Evolutionary conservation across 2,113 vertebrate genomes (phyloP), one percentile per base, ranked within the genome.

Genomic region (Myodes glareolus): DNA sequence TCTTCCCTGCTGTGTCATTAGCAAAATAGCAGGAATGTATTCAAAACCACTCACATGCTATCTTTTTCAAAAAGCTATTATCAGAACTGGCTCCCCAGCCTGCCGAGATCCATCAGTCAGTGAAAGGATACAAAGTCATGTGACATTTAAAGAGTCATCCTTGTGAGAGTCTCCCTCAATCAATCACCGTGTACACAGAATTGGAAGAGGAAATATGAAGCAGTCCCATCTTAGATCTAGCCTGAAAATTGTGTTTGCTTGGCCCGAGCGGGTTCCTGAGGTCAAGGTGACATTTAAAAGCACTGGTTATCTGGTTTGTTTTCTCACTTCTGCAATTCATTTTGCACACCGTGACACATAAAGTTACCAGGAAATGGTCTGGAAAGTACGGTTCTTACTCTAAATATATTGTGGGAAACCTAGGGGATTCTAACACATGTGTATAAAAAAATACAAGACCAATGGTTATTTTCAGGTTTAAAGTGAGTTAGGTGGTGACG

Each of bases 301-400:
- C 7, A 50, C 78, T 19, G 47, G 25, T 90, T 93, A 76, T 52
- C 19, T 47, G 67, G 14, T 87, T 78, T 61, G 16, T 58, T 90
- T 70, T 58, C 67, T 91, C 50, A 47, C 90, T 67, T 95, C 58
- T 88, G 6, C 36, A 84, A 90, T 96, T 97, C 47, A n/a, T 17
- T 80, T 92, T 81, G 36, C 29, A 31, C 50, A 52, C 73, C 0
- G 8, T 92, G 70, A 67, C 68, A 61, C 3, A 77, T 33, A 67
- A 33, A 80, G 9, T 33, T 95, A 42, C 77, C 61, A 91, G 88
- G 94, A 97, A 94, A 89, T 42, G 75, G 65, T 73, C 19, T 58
- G 72, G 73, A 94, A 96, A 96, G 52, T 76, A 94, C 27, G 0
- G 77, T 92, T 80, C 82, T 96, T 88, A 94, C 92, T 97, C 19